phyloP scores from a whole-genome alignment of 1,140 invertebrate genomes.

The Zaprionus inermis region DNA sequence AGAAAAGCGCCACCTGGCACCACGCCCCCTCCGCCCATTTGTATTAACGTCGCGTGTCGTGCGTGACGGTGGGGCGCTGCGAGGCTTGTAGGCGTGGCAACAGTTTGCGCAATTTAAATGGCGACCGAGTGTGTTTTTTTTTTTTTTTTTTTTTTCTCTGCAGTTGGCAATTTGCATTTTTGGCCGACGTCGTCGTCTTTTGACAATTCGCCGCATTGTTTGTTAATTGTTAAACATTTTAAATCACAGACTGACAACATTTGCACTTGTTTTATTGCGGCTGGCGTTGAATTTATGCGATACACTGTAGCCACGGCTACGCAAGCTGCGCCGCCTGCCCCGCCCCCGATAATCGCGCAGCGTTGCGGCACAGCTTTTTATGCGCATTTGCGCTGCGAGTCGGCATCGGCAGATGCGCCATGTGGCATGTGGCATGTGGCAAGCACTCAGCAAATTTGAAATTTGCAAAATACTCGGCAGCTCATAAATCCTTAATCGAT shows the following conservation, averaged over 20 bases:
- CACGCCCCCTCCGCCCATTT: too few relatives aligned
- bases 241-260: constrained; percentile 67
- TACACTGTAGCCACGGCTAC: constrained; percentile 19
- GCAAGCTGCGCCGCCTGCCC: neutral
- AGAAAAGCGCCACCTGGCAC: too few relatives aligned
- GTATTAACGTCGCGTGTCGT: neutral
- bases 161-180: constrained; percentile 41
- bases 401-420: too few relatives aligned
- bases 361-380: too few relatives aligned
- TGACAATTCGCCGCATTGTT: constrained; percentile 76
- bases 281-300: constrained; percentile 43
- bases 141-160: constrained; percentile 12
- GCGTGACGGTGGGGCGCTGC: neutral
- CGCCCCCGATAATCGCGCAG: constrained; percentile 4
- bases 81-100: constrained; percentile 2
- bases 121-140: constrained; percentile 44
- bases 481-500: constrained; percentile 21
- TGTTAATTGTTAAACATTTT: constrained; percentile 77
- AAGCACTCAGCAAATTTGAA: constrained; percentile 1
- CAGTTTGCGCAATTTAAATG: constrained; percentile 44
- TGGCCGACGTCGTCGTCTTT: constrained; percentile 41
- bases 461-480: too few relatives aligned
- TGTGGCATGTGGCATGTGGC: neutral
- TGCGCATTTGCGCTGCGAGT: too few relatives aligned
- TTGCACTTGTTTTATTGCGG: constrained; percentile 36